phyloP scores from a whole-genome alignment of 2,797 vertebrate species.

The Lindbergichthys nudifrons region DNA sequence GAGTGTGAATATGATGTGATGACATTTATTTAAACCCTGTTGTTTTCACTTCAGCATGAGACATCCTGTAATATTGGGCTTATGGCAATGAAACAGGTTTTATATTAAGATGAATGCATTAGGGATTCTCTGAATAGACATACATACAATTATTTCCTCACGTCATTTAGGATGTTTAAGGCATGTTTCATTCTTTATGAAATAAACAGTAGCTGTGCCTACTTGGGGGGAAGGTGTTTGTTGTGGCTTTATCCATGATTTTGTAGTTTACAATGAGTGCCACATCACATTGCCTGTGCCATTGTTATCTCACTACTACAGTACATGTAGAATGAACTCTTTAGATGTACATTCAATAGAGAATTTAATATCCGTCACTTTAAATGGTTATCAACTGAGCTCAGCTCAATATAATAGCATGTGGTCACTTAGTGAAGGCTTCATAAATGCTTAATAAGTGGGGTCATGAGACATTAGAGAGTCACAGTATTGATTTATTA shows the following conservation, averaged over 20 bases:
- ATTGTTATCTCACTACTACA: not conserved
- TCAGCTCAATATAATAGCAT: conserved; percentile 25
- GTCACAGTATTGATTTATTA: conserved; percentile 53
- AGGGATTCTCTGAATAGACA: conserved; percentile 10
- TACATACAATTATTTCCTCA: not conserved
- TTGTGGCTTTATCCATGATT: not conserved
- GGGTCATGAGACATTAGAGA: conserved; percentile 40
- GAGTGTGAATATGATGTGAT: conserved; percentile 8
- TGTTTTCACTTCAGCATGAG: conserved; percentile 31
- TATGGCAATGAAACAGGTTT: conserved; percentile 42
- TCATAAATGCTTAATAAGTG: conserved; percentile 61
- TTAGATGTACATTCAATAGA: conserved; percentile 18
- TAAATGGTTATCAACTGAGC: conserved; percentile 15
- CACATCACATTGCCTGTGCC: not conserved
- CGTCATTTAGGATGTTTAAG: not conserved
- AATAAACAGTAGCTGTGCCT: not conserved
- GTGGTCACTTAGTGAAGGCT: conserved; percentile 49
- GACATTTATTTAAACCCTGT: conserved; percentile 16
- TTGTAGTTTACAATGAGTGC: not conserved
- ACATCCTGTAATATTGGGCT: conserved; percentile 34
- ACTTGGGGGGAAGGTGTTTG: not conserved
- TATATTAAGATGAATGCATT: conserved; percentile 16
- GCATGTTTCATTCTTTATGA: not conserved
- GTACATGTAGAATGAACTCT: not conserved
- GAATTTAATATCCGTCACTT: conserved; percentile 32